Base-by-base conservation (phyloP, 1,140 invertebrate species). In the Lordiphosa mommai region DNA sequence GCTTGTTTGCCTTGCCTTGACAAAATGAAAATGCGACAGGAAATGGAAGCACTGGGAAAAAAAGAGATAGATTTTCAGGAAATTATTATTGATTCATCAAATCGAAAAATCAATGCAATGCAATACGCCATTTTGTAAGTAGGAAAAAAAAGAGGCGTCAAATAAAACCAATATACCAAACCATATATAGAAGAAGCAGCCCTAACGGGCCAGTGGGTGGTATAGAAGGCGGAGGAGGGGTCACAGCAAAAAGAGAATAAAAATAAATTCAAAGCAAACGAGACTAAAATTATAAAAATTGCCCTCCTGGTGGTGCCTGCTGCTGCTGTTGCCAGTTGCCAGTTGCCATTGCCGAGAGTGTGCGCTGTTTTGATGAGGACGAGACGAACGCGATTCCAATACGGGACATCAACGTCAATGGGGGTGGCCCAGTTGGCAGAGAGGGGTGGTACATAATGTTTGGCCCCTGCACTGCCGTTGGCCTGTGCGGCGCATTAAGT, bases 221-320 rank as follows among this genome's bases (percentile, higher is more conserved):
- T n/a, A n/a, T n/a, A n/a, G n/a, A n/a, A n/a, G n/a, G n/a, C n/a
- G n/a, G n/a, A n/a, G 52, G 43, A 34, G 27, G 47, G 13, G 27
- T 4, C 27, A 55, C 49, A 40, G 55, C 37, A n/a, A 61, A 32
- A 32, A 72, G 36, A 72, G 53, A 55, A 61, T 52, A 72, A 72
- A 84, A 84, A 82, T 86, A 87, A 86, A 87, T 72, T 87, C 84
- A 84, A 79, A 72, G 73, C 77, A 87, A 86, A 87, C 77, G 72
- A 87, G 77, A 87, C 77, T 87, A 87, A 87, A 86, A 86, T 86
- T 86, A 87, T 86, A 86, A 86, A 87, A 86, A 86, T 86, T 84
- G 77, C 84, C 77, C 77, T 82, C 77, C 77, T 74, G 74, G 63
- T 82, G 77, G 77, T 82, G 73, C 52, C 48, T 38, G 66, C 56